A percentile compares a stretch with the other conserved stretches of the same genome.
phyloP scores from a whole-genome alignment of 2,888 invertebrate species.

The Acronicta psi region DNA sequence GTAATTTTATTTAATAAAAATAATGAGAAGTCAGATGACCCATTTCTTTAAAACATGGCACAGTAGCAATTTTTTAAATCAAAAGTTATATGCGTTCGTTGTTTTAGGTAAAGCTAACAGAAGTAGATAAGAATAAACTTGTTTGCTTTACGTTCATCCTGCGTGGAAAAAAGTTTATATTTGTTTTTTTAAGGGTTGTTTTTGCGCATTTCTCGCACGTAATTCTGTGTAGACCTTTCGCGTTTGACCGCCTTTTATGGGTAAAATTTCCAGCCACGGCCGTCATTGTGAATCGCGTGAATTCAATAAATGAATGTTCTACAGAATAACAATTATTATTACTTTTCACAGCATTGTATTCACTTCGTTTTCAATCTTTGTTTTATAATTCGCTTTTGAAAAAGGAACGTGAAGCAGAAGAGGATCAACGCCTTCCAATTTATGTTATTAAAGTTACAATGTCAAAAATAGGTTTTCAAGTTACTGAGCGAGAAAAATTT shows the following conservation, averaged over 20 bases:
- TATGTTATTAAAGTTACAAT: conserved; percentile 42
- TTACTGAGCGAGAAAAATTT: conserved; percentile 28
- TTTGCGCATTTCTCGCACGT: conserved; percentile 51
- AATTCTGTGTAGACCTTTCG: conserved; percentile 54
- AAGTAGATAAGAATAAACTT: conserved; percentile 42
- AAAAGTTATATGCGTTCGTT: conserved; percentile 35
- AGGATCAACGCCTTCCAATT: conserved; percentile 43
- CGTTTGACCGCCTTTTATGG: conserved; percentile 55
- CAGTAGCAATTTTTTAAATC: conserved; percentile 35
- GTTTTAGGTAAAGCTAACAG: conserved; percentile 20
- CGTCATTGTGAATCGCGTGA: conserved; percentile 53
- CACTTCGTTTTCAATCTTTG: conserved; percentile 53
- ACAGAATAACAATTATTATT: conserved; percentile 56
- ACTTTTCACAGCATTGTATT: conserved; percentile 44
- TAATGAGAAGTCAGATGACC: conserved; percentile 39
- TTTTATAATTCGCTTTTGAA: conserved; percentile 49
- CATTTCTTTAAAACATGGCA: conserved; percentile 21
- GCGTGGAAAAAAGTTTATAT: conserved; percentile 48
- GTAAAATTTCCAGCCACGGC: conserved; percentile 44
- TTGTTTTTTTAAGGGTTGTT: conserved; percentile 42
- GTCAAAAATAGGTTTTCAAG: conserved; percentile 38
- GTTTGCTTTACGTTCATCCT: conserved; percentile 36
- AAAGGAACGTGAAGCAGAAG: conserved; percentile 31
- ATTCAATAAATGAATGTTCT: conserved; percentile 58
- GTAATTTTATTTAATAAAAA: conserved; percentile 57